These are phyloP conservation scores for Lydus trimaculatus DNA, from an alignment of 2,888 invertebrate genomes.

Conservation along the genomic window DNA sequence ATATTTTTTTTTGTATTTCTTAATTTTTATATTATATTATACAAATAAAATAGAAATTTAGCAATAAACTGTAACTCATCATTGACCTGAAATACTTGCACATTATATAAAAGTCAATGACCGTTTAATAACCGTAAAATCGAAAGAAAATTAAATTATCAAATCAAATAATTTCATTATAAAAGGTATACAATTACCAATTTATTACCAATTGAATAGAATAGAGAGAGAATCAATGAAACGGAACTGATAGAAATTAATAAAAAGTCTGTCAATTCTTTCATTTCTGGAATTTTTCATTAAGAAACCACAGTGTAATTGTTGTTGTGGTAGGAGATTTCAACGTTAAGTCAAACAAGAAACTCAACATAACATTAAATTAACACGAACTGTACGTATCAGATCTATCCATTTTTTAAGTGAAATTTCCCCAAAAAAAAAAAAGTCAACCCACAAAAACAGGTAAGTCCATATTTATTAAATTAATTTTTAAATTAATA, in stretches of 20 bases:
- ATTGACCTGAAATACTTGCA: background rate
- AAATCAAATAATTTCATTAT: background rate
- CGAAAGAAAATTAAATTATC: background rate
- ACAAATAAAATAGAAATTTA: background rate
- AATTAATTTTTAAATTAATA: background rate
- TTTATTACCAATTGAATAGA: background rate
- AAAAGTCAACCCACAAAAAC: background rate
- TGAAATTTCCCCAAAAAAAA: background rate
- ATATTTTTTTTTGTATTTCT: background rate
- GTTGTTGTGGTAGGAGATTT: constrained; percentile 41
- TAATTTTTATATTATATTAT: background rate
- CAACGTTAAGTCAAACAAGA: constrained; percentile 40
- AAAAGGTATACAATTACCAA: background rate
- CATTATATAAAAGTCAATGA: constrained; percentile 15
- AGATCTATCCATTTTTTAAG: background rate
- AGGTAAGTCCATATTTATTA: background rate
- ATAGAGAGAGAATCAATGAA: background rate
- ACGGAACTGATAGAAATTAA: constrained; percentile 1
- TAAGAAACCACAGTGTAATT: constrained; percentile 10
- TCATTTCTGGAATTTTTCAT: constrained; percentile 14
- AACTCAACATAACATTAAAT: constrained; percentile 30
- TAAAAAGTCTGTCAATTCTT: constrained; percentile 14
- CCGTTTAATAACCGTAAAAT: constrained; percentile 3
- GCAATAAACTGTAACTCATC: background rate
- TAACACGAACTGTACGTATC: background rate